Percentiles rank a stretch among this genome's conserved stretches.
Conservation (phyloP, 2,113 vertebrate genomes). For the Grallaria varia region DNA sequence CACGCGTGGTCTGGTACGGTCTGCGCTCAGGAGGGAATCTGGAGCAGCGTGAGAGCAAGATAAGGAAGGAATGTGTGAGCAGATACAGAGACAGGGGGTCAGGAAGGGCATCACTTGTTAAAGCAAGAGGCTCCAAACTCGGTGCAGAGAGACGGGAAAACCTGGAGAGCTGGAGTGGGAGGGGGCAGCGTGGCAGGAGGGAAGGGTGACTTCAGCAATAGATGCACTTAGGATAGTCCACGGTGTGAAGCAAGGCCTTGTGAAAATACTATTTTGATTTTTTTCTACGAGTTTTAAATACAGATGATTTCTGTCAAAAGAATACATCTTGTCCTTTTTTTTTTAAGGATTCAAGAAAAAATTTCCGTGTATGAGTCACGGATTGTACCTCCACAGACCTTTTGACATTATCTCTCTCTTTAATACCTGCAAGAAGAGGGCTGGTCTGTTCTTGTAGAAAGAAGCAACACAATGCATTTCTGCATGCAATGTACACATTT, state of each 20-base stretch:
- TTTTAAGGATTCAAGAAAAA: neutral
- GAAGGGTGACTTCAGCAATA: neutral
- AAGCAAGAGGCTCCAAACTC: neutral
- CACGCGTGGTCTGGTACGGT: accelerated
- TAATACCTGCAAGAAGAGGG: neutral
- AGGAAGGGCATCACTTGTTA: neutral
- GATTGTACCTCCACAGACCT: neutral
- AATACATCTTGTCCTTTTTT: neutral
- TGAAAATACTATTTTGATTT: neutral
- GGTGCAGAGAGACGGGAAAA: neutral
- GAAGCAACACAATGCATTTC: neutral
- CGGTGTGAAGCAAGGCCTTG: neutral
- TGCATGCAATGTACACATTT: neutral
- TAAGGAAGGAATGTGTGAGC: slow-evolving; percentile 57
- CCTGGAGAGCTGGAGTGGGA: neutral
- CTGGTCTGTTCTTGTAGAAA: neutral
- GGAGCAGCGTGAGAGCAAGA: slow-evolving; percentile 20
- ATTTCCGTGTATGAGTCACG: neutral
- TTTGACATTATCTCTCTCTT: accelerated
- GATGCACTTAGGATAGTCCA: neutral
- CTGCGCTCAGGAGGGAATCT: neutral
- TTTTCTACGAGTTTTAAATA: neutral
- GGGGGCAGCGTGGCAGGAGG: accelerated
- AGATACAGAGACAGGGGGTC: slow-evolving; percentile 31
- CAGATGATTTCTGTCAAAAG: neutral